These are phyloP conservation scores for Oasisia sp. DNA, from an alignment of 2,888 invertebrate species.

Conservation along the genomic window DNA sequence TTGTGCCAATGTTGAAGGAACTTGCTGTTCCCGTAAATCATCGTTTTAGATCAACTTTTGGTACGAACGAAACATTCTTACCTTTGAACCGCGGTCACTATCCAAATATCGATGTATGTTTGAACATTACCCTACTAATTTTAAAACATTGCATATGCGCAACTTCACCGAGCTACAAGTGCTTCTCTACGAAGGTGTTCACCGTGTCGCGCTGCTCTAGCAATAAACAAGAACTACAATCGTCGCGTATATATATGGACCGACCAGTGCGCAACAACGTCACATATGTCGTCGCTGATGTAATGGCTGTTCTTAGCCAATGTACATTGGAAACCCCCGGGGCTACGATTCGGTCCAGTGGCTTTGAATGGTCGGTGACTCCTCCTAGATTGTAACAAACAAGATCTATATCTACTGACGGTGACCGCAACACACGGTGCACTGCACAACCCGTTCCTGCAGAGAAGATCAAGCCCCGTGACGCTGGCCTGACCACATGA, in stretches of 20 bases:
- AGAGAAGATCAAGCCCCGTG: not conserved
- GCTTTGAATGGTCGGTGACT: not conserved
- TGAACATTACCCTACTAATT: not conserved
- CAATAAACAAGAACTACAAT: not conserved
- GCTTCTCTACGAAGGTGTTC: not conserved
- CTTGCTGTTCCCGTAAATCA: too few relatives aligned
- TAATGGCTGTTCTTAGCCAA: not conserved
- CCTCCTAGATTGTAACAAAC: not conserved
- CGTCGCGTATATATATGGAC: not conserved
- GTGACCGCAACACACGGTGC: not conserved
- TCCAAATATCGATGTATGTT: not conserved
- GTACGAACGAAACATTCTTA: not conserved
- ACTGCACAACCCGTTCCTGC: not conserved
- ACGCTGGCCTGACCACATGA: not conserved
- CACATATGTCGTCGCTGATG: not conserved
- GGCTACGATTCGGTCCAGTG: not conserved
- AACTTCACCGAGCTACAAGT: not conserved
- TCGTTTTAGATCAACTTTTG: not conserved
- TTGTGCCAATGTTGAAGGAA: too few relatives aligned
- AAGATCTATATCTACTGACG: not conserved
- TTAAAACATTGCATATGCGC: not conserved
- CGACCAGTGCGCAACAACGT: not conserved
- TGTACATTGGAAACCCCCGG: not conserved
- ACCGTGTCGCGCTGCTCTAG: not conserved
- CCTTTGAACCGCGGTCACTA: not conserved